Evolutionary conservation across 2,797 vertebrate genomes (phyloP), one percentile per base, ranked within the genome.

Genomic region (Simalia tracyae): DNA sequence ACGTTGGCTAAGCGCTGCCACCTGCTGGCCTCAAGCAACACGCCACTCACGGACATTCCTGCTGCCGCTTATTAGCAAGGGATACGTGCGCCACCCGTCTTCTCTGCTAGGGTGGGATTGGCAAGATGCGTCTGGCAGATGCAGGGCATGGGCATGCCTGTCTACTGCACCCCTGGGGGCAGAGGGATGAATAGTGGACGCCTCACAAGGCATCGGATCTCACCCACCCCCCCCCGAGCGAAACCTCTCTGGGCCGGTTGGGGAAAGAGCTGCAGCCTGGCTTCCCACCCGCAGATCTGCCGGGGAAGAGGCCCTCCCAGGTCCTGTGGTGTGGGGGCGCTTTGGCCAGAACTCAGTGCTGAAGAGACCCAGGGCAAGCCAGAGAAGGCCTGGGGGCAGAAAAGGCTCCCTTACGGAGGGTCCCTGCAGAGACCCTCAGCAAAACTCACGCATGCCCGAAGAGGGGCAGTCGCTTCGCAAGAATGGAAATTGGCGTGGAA

Each of bases 161-260:
- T 54, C 50, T 50, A 6, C 46, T 50, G 19, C 17, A 72, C 31
- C 31, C 3, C 68, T 9, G 72, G n/a, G 66, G 15, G 15, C 15
- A 31, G n/a, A 1, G n/a, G 2, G 12, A 28, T 4, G 26, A 31
- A 68, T 68, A 31, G n/a, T n/a, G 6, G 31, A 68, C 5, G 0
- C 66, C 66, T 68, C 15, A 31, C n/a, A 68, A 14, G 66, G 66
- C n/a, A 31, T 31, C 0, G 2, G 14, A 68, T 17, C 15, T 6
- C 4, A 10, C 64, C 11, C 11, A 14, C n/a, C 4, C 5, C 4
- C 28, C 5, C 4, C 28, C 4, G 0, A 66, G 46, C 3, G 46
- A n/a, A 66, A 11, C 28, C 4, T 4, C 28, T 14, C 10, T 66
- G 64, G 28, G 28, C 11, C n/a, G 61, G 2, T 63, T 0, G 24